phyloP scores from a whole-genome alignment of 2,888 invertebrate species.

The Pseudoips prasinana region DNA sequence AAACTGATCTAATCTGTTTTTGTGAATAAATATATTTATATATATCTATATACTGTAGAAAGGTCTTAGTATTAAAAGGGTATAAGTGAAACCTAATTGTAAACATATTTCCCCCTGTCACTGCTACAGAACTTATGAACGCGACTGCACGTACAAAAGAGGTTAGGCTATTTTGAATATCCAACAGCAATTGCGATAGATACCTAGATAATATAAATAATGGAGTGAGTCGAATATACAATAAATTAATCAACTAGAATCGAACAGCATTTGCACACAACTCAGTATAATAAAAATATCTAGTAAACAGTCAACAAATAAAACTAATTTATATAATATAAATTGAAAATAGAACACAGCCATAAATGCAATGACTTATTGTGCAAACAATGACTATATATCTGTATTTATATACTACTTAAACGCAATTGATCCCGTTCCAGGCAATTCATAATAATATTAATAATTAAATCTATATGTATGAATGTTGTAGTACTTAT shows the following conservation, averaged over 20 bases:
- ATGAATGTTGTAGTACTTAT: slow-evolving; percentile 31
- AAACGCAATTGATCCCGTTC: slow-evolving; percentile 79
- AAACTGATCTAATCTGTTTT: too few species aligned
- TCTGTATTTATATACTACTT: slow-evolving; percentile 56
- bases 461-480: slow-evolving; percentile 36
- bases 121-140: too few species aligned
- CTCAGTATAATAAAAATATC: too few species aligned
- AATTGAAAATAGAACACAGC: slow-evolving; percentile 26
- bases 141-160: too few species aligned
- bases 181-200: slow-evolving; percentile 23
- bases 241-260: too few species aligned
- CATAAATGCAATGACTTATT: slow-evolving; percentile 22
- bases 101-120: too few species aligned
- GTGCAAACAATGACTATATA: slow-evolving; percentile 40
- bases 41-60: too few species aligned
- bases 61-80: too few species aligned
- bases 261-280: too few species aligned
- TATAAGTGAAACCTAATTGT: too few species aligned
- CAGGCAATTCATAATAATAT: slow-evolving; percentile 65
- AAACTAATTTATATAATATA: slow-evolving; percentile 15
- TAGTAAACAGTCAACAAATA: slow-evolving; percentile 13
- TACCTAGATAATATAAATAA: slow-evolving; percentile 23
- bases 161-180: slow-evolving; percentile 22
- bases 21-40: too few species aligned
- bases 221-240: slow-evolving; percentile 12